Evolutionary conservation across 2,113 vertebrate species (phyloP).

Genomic region (Vidua macroura): DNA sequence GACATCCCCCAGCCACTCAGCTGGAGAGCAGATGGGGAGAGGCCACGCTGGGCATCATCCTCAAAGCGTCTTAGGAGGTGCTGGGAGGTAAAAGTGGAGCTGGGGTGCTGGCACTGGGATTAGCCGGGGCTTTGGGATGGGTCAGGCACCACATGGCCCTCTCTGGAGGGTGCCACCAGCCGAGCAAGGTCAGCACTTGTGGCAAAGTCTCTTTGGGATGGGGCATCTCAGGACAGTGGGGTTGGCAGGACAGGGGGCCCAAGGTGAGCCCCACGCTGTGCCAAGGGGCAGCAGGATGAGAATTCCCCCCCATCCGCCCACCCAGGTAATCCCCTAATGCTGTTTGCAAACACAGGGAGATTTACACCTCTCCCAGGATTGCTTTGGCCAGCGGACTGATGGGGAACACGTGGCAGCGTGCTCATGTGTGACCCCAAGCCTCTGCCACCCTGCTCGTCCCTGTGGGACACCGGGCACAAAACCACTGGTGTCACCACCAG

Average conservation of each 20-base stretch:
- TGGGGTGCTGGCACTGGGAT: background rate
- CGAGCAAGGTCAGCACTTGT: background rate
- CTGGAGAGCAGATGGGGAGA: conserved; percentile 30
- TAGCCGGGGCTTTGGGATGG: background rate
- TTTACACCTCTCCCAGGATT: background rate
- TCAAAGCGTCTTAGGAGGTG: conserved; percentile 49
- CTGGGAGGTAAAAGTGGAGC: conserved; percentile 37
- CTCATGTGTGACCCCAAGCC: background rate
- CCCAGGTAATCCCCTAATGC: conserved; percentile 29
- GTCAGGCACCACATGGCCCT: fast-evolving
- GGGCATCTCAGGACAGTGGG: fast-evolving
- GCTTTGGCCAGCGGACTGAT: background rate
- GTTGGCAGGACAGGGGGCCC: fast-evolving
- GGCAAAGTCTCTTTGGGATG: background rate
- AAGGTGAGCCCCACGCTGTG: background rate
- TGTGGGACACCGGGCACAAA: background rate
- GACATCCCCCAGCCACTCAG: background rate
- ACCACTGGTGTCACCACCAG: fast-evolving
- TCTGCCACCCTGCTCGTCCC: fast-evolving
- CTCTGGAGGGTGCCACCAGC: background rate
- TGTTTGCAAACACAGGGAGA: background rate
- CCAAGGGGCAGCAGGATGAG: background rate
- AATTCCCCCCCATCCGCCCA: background rate
- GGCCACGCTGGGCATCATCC: background rate
- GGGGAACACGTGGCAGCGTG: background rate